Percentiles rank a stretch among this genome's conserved stretches.
These are phyloP conservation scores for Leptinotarsa texana DNA, from an alignment of 1,140 invertebrate genomes.

Conservation along the genomic window DNA sequence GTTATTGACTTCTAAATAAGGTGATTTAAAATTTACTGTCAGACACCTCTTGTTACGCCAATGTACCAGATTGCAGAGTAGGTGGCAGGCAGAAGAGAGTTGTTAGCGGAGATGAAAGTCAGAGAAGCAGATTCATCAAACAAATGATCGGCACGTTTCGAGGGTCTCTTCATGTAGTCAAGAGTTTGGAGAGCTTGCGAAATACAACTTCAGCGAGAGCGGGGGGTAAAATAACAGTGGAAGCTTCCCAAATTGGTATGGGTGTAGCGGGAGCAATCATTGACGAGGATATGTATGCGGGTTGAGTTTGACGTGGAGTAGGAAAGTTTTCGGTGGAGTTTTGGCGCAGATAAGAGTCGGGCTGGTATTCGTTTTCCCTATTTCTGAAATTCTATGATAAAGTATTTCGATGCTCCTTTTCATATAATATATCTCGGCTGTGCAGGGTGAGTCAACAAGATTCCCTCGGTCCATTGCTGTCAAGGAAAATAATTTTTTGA, in stretches of 20 bases:
- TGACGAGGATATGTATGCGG: slow-evolving; percentile 7
- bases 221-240: slow-evolving; percentile 13
- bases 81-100: slow-evolving; percentile 23
- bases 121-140: slow-evolving; percentile 44
- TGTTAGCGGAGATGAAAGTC: slow-evolving; percentile 40
- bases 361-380: too few relatives aligned
- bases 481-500: too few relatives aligned
- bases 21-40: too few relatives aligned
- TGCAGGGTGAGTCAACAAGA: too few relatives aligned
- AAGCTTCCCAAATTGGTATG: slow-evolving; percentile 10
- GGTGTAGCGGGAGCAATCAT: slow-evolving; percentile 2
- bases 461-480: too few relatives aligned
- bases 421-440: too few relatives aligned
- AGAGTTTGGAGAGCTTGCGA: slow-evolving; percentile 42
- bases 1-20: too few relatives aligned
- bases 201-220: slow-evolving; percentile 25
- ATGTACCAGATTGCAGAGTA: background rate
- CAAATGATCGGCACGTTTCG: slow-evolving; percentile 48
- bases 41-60: background rate
- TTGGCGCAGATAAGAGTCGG: background rate
- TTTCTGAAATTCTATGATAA: too few relatives aligned
- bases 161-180: slow-evolving; percentile 46
- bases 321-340: slow-evolving; percentile 5
- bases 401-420: too few relatives aligned
- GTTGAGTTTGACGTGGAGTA: slow-evolving; percentile 5